These are phyloP conservation scores for Rosalia funebris DNA, from an alignment of 2,888 invertebrate genomes.

Conservation along the genomic window DNA sequence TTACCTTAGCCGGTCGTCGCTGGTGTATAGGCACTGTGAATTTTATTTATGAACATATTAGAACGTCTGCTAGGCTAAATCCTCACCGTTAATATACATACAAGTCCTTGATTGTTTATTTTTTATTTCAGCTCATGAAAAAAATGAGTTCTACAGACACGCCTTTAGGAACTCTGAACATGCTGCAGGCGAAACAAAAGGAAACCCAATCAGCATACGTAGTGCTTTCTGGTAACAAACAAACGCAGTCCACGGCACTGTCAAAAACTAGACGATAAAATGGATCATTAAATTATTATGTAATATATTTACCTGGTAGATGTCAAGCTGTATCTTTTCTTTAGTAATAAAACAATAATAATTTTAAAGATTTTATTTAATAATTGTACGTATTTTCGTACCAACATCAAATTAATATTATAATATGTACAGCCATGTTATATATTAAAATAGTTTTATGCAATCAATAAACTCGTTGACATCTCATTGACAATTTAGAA, in stretches of 20 bases:
- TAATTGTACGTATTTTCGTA: constrained; percentile 62
- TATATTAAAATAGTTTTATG: constrained; percentile 63
- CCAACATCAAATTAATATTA: constrained; percentile 63
- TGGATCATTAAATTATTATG: neutral
- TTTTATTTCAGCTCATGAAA: constrained; percentile 80
- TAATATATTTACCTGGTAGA: neutral
- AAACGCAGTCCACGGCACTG: constrained; percentile 65
- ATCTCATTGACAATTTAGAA: constrained; percentile 55
- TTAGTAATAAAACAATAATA: constrained; percentile 17
- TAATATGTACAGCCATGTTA: constrained; percentile 64
- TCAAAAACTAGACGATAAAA: constrained; percentile 57
- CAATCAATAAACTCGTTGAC: constrained; percentile 56
- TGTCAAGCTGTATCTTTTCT: neutral
- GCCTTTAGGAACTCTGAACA: constrained; percentile 91
- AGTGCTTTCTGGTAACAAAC: constrained; percentile 90
- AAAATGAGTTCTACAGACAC: constrained; percentile 99
- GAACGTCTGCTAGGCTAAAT: neutral
- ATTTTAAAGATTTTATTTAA: constrained; percentile 55
- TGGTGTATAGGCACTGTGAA: too few relatives aligned
- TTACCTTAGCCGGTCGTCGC: too few relatives aligned
- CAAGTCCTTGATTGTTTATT: neutral
- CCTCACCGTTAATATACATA: neutral
- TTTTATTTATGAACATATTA: too few relatives aligned
- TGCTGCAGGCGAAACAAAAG: constrained; percentile 95
- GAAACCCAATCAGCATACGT: constrained; percentile 93